A percentile compares a stretch with the other conserved stretches of the same genome.
These are phyloP conservation scores for Drosophila serrata DNA, from an alignment of 1,140 invertebrate species.

Conservation along the genomic window DNA sequence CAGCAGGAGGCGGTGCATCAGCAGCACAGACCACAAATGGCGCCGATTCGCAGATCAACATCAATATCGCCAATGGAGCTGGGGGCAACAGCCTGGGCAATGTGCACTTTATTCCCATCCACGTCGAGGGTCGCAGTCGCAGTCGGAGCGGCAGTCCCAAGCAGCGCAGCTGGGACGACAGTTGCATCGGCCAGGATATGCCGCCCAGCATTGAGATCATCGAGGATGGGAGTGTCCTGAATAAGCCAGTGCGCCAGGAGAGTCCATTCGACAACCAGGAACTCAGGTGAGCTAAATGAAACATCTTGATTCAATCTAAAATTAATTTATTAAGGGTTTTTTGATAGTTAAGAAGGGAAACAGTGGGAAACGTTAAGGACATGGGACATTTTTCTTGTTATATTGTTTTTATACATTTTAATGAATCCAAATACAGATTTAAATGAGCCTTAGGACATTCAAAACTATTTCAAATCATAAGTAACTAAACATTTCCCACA, in stretches of 20 bases:
- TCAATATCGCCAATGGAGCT: constrained; percentile 71
- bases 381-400: not conserved
- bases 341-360: not conserved
- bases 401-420: no score
- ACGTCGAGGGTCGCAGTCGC: constrained; percentile 72
- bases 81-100: constrained; percentile 77
- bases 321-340: not conserved
- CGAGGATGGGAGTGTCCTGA: constrained; percentile 69
- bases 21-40: constrained; percentile 31
- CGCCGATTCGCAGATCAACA: constrained; percentile 67
- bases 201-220: constrained; percentile 72
- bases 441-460: no score
- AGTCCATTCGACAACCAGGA: constrained; percentile 47
- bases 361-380: not conserved
- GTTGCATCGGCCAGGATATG: constrained; percentile 63
- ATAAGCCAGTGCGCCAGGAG: constrained; percentile 31
- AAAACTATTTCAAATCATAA: not conserved
- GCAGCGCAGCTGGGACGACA: constrained; percentile 76
- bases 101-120: constrained; percentile 84
- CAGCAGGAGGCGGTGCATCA: not conserved
- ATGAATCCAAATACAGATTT: no score
- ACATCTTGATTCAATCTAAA: not conserved
- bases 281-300: constrained; percentile 57
- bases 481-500: no score
- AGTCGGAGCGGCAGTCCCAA: constrained; percentile 71